Evolutionary conservation across 2,113 vertebrate species (phyloP).

Genomic region (Calonectris borealis): DNA sequence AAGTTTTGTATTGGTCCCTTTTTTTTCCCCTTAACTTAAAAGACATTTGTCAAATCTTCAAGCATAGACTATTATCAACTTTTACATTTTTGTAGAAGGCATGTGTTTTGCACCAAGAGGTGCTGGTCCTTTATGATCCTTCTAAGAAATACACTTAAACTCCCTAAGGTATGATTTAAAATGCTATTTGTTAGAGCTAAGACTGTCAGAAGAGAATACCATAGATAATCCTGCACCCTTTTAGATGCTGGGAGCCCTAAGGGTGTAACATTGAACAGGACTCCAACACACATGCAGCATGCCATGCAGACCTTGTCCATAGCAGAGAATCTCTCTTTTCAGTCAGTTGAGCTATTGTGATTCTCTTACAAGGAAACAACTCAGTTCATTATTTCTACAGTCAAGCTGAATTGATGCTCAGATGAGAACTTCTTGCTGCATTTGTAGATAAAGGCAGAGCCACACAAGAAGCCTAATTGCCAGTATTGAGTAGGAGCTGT

Average conservation of each 20-base stretch:
- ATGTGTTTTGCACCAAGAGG: neutral
- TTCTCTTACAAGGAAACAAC: neutral
- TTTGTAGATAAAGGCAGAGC: neutral
- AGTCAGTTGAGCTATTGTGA: neutral
- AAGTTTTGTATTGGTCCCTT: neutral
- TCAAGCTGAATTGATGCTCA: neutral
- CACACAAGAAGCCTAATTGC: neutral
- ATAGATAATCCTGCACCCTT: neutral
- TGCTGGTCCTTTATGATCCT: neutral
- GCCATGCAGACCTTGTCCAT: neutral
- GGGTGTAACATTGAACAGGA: neutral
- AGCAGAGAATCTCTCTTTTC: neutral
- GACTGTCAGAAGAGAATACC: neutral
- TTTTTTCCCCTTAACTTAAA: neutral
- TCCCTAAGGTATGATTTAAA: neutral
- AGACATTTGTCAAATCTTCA: neutral
- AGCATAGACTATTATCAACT: neutral
- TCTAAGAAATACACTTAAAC: neutral
- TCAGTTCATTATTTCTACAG: neutral
- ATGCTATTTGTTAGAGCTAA: neutral
- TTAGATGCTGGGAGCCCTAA: neutral
- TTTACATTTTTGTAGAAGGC: neutral
- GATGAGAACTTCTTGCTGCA: neutral
- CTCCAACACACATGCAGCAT: neutral
- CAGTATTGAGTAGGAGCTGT: neutral